Conservation (phyloP, 2,113 vertebrate species). For the Camelus dromedarius region DNA sequence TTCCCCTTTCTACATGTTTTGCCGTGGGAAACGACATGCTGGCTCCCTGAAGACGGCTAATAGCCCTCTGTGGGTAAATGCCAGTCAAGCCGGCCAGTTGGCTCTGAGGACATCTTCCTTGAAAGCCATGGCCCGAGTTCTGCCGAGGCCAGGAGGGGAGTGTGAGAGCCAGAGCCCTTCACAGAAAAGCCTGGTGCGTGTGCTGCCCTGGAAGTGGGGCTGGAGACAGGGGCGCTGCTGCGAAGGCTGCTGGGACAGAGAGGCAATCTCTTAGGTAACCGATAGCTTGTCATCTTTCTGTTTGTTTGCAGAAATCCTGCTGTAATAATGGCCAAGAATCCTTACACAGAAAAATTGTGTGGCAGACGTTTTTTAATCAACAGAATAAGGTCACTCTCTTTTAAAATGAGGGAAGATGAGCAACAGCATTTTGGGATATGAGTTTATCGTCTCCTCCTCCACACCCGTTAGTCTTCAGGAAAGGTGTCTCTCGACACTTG, state of each 20-base stretch:
- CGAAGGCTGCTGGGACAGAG: background rate
- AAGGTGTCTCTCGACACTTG: background rate
- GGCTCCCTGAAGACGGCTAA: conserved; percentile 46
- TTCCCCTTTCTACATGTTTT: background rate
- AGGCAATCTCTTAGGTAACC: conserved; percentile 6
- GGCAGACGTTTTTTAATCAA: conserved; percentile 38
- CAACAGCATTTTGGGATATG: background rate
- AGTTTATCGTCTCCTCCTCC: conserved; percentile 8
- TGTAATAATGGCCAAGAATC: background rate
- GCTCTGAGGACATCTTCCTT: conserved; percentile 59
- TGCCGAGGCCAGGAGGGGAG: background rate
- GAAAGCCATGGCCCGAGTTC: conserved; percentile 46
- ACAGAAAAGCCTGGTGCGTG: background rate
- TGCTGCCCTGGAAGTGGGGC: background rate
- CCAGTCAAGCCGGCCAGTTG: conserved; percentile 62
- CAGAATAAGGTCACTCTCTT: background rate
- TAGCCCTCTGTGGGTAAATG: conserved; percentile 48
- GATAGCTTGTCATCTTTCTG: background rate
- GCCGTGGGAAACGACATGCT: background rate
- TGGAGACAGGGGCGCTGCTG: background rate
- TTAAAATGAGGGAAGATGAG: conserved; percentile 23
- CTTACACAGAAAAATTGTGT: background rate
- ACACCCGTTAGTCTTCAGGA: background rate
- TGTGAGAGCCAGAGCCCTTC: conserved; percentile 41
- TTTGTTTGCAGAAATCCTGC: conserved; percentile 45